Conservation (phyloP, 2,888 invertebrate genomes). For the Polyommatus iphigenia region DNA sequence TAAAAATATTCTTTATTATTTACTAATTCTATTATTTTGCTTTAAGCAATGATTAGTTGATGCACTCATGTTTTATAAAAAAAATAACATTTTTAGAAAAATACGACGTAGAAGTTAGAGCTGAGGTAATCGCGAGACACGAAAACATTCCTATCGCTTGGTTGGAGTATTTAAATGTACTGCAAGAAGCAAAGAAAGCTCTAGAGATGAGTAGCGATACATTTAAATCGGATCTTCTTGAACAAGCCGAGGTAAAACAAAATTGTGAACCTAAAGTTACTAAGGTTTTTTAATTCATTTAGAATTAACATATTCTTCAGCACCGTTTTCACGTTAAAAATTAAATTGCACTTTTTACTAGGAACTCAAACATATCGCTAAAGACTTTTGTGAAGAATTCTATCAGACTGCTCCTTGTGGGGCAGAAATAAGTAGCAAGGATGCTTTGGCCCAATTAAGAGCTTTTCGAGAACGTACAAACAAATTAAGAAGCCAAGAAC, state of each 20-base stretch:
- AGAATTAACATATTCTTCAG: background rate
- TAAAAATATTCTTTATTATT: background rate
- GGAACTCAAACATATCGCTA: conserved; percentile 85
- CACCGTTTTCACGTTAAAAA: background rate
- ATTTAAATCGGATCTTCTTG: conserved; percentile 85
- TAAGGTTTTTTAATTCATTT: background rate
- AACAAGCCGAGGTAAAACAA: conserved; percentile 81
- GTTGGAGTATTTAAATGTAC: conserved; percentile 84
- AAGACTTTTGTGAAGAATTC: conserved; percentile 85
- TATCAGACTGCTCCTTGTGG: conserved; percentile 83
- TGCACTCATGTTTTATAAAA: background rate
- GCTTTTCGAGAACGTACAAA: conserved; percentile 77
- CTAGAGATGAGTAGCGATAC: conserved; percentile 86
- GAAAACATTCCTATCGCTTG: conserved; percentile 83
- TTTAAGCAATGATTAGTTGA: background rate
- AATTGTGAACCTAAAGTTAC: too few relatives aligned
- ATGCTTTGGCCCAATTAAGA: conserved; percentile 79
- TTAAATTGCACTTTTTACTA: conserved; percentile 41
- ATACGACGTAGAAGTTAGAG: conserved; percentile 85
- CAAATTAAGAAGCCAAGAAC: conserved; percentile 83
- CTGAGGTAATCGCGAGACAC: conserved; percentile 78
- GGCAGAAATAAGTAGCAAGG: conserved; percentile 78
- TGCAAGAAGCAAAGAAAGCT: conserved; percentile 87
- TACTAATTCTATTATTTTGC: background rate
- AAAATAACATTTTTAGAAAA: conserved; percentile 68